Evolutionary conservation across 2,888 invertebrate genomes (phyloP).

Genomic region (Augiades crinisus): DNA sequence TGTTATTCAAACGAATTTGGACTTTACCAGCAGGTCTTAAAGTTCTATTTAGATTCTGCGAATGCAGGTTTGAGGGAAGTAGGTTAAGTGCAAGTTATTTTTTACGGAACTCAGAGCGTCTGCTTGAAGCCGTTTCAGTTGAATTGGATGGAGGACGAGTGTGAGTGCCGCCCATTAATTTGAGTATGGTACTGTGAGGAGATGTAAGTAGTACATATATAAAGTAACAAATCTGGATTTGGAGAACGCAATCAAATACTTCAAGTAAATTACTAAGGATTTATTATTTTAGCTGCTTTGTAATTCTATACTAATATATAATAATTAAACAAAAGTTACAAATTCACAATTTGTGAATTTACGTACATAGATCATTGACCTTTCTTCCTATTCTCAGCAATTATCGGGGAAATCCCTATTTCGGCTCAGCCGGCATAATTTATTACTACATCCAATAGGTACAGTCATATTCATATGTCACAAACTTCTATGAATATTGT

Average conservation of each 20-base stretch:
- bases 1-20: background rate
- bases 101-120: constrained; percentile 37
- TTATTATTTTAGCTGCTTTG: no score
- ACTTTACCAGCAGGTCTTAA: background rate
- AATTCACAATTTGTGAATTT: background rate
- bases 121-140: constrained; percentile 29
- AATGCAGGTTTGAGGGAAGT: constrained; percentile 33
- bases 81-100: constrained; percentile 47
- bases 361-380: background rate
- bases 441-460: constrained; percentile 14
- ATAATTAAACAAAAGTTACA: no score
- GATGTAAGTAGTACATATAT: background rate
- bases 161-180: constrained; percentile 10
- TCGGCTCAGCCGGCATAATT: constrained; percentile 9
- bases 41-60: constrained; percentile 18
- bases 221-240: no score
- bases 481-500: no score
- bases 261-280: no score
- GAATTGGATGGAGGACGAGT: constrained; percentile 21
- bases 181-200: background rate
- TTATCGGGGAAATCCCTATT: background rate
- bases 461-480: background rate
- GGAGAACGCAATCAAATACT: no score
- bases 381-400: background rate
- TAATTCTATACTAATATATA: background rate